Evolutionary conservation across 2,113 vertebrate genomes (phyloP).

Genomic region (Hemichromis elongatus): DNA sequence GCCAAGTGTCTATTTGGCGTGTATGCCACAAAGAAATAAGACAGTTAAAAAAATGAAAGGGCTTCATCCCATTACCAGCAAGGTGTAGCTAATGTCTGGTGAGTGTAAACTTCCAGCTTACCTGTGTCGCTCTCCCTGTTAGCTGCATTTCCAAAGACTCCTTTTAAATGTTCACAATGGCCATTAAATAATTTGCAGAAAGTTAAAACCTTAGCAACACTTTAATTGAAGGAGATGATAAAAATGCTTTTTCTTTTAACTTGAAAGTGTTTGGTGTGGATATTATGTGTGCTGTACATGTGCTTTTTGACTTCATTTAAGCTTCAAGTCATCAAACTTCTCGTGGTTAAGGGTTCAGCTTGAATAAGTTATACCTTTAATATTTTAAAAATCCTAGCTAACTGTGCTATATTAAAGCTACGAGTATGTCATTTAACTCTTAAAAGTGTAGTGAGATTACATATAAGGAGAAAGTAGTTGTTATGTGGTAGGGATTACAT

Average conservation of each 20-base stretch:
- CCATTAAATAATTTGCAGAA: neutral
- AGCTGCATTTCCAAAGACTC: neutral
- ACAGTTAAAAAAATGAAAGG: neutral
- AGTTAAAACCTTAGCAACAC: neutral
- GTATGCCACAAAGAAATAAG: neutral
- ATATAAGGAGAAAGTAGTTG: neutral
- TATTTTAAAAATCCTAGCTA: neutral
- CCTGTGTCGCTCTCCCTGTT: neutral
- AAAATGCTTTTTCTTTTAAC: neutral
- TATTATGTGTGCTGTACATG: neutral
- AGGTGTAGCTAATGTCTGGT: neutral
- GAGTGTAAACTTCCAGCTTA: neutral
- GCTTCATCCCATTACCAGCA: neutral
- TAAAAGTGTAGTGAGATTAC: neutral
- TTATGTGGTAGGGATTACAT: neutral
- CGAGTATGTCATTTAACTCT: neutral
- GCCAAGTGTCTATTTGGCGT: neutral
- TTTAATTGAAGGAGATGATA: neutral
- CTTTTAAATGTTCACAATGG: neutral
- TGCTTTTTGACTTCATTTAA: neutral
- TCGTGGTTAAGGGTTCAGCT: neutral
- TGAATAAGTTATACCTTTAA: neutral
- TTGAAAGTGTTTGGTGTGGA: neutral
- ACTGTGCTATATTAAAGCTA: neutral
- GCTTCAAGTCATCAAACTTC: neutral